These are phyloP conservation scores for Leptinotarsa undecemlineata DNA, from an alignment of 1,140 invertebrate species.

Conservation along the genomic window DNA sequence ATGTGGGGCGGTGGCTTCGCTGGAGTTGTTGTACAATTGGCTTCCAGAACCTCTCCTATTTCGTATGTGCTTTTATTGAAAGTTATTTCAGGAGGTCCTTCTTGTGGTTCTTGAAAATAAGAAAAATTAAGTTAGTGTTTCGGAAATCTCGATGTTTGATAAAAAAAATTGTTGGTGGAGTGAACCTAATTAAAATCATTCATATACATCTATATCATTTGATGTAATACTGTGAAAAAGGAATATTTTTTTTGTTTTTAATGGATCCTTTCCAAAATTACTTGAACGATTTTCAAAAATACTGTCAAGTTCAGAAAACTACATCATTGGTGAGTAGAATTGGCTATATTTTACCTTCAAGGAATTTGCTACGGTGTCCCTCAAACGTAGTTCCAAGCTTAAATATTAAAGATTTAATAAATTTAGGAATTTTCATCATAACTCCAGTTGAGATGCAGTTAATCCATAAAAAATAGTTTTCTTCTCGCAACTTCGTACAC, in stretches of 20 bases:
- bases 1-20: slow-evolving; percentile 76
- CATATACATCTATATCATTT: neutral
- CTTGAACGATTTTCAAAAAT: too few relatives aligned
- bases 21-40: slow-evolving; percentile 75
- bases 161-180: neutral
- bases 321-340: too few relatives aligned
- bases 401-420: too few relatives aligned
- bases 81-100: slow-evolving; percentile 69
- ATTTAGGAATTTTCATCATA: too few relatives aligned
- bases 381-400: too few relatives aligned
- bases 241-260: neutral
- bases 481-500: too few relatives aligned
- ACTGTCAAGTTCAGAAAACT: too few relatives aligned
- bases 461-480: too few relatives aligned
- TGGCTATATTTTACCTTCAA: too few relatives aligned
- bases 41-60: slow-evolving; percentile 72
- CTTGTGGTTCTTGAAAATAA: slow-evolving; percentile 69
- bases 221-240: neutral
- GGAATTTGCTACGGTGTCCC: too few relatives aligned
- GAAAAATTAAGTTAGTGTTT: slow-evolving; percentile 19
- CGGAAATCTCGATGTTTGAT: neutral
- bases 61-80: slow-evolving; percentile 70
- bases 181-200: neutral
- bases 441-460: too few relatives aligned
- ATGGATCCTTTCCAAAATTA: too few relatives aligned